Evolutionary conservation across 2,797 vertebrate species (phyloP), one percentile per base, ranked within the genome.

Genomic region (Notoglanidium macrostoma): DNA sequence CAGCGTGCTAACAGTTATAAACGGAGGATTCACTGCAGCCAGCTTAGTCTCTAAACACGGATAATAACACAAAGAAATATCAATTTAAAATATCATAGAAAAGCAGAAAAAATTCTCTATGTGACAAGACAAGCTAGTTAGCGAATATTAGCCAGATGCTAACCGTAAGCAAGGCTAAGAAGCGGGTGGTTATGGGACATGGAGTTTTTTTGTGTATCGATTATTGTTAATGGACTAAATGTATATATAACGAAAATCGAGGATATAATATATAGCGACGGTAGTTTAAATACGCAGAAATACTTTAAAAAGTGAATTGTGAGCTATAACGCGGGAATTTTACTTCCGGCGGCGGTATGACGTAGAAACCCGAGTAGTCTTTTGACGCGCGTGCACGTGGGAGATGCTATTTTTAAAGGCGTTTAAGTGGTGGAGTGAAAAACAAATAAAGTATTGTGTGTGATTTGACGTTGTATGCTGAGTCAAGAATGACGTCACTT

Each of bases 121-220:
- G 11, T 59, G 35, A 78, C 26, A 80, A 61, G 12, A 26, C 35
- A 44, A 12, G 5, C 55, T n/a, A 61, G 11, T 80, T 61, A n/a
- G 78, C 32, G 6, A n/a, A 44, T 10, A 26, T 81, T 61, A 81
- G 55, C 55, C 21, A 81, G 35, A 81, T 49, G 79, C 59, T 65
- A 82, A 63, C 59, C 4, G 35, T 3, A 3, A 6, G 63, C 46
- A 35, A 21, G 61, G 19, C 10, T 19, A 35, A 54, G 46, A 51
- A 67, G 82, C 29, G 11, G 32, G 82, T 26, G 49, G 1, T 84
- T 72, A 55, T 84, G 82, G 82, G 82, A 57, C 2, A 35, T 72
- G 51, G 1, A 84, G 82, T 84, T 70, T 57, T 57, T 35, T 35
- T 70, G 14, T 14, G 19, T 51, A 3, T 79, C 29, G 9, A 8